Evolutionary conservation across 2,888 invertebrate genomes (phyloP).

Genomic region (Mylabris sibirica): DNA sequence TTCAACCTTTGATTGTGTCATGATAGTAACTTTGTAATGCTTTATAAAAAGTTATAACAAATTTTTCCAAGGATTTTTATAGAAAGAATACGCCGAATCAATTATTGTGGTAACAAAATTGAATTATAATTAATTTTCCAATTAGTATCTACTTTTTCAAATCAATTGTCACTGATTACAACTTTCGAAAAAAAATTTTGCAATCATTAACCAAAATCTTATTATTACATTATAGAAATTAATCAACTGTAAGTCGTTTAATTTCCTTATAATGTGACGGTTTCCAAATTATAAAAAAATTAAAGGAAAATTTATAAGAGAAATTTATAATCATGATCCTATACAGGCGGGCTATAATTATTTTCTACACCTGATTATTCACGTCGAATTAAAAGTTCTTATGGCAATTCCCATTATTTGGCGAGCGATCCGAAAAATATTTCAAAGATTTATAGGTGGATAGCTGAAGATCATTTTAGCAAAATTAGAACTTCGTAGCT

Average conservation of each 20-base stretch:
- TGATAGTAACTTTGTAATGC: background rate
- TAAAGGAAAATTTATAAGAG: background rate
- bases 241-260: constrained; percentile 26
- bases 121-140: constrained; percentile 21
- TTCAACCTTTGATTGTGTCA: background rate
- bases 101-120: constrained; percentile 19
- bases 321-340: background rate
- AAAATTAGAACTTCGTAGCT: too few species aligned
- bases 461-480: too few species aligned
- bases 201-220: constrained; percentile 17
- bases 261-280: constrained; percentile 15
- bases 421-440: too few species aligned
- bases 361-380: too few species aligned
- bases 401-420: too few species aligned
- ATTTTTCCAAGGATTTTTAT: background rate
- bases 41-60: background rate
- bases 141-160: background rate
- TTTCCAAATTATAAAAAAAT: background rate
- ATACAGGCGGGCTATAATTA: background rate
- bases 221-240: constrained; percentile 15
- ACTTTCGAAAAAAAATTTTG: constrained; percentile 32
- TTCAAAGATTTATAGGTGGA: too few species aligned
- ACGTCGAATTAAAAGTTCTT: too few species aligned
- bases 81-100: background rate
- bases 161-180: constrained; percentile 20